These are phyloP conservation scores for Trichoplusia ni DNA, from an alignment of 1,140 invertebrate genomes.

Conservation along the genomic window DNA sequence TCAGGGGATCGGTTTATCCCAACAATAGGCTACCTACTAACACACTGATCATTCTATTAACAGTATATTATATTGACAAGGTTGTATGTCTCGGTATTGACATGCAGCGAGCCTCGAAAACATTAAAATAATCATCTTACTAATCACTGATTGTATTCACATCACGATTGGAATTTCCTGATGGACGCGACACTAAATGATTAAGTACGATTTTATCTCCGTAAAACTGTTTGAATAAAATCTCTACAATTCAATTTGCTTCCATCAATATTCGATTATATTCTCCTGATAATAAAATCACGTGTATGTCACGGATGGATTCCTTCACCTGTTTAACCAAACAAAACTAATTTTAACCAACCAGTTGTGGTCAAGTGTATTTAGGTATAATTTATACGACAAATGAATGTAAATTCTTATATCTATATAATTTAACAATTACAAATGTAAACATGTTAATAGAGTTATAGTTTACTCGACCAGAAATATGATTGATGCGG, in stretches of 20 bases:
- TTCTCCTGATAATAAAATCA: too few species aligned
- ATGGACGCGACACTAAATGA: slow-evolving; percentile 28
- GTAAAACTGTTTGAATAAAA: too few species aligned
- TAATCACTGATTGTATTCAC: slow-evolving; percentile 36
- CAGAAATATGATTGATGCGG: slow-evolving; percentile 10
- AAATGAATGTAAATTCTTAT: too few species aligned
- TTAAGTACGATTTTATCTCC: slow-evolving; percentile 12
- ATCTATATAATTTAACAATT: background rate
- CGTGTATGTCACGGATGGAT: too few species aligned
- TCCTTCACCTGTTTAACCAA: too few species aligned
- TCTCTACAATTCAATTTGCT: too few species aligned
- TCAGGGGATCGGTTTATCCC: slow-evolving; percentile 31
- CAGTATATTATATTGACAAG: slow-evolving; percentile 11
- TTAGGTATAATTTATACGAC: too few species aligned
- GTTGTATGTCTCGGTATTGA: slow-evolving; percentile 7
- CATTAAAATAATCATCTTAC: slow-evolving; percentile 27
- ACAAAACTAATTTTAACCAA: too few species aligned
- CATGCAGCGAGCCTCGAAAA: background rate
- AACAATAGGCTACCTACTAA: slow-evolving; percentile 26
- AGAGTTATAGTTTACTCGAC: background rate
- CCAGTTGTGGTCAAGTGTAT: too few species aligned
- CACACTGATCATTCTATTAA: slow-evolving; percentile 15
- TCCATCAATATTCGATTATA: too few species aligned
- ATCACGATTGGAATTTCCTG: slow-evolving; percentile 38
- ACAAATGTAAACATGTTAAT: background rate